Base-by-base conservation (phyloP, 1,140 invertebrate genomes). In the Ceratina australensis region DNA sequence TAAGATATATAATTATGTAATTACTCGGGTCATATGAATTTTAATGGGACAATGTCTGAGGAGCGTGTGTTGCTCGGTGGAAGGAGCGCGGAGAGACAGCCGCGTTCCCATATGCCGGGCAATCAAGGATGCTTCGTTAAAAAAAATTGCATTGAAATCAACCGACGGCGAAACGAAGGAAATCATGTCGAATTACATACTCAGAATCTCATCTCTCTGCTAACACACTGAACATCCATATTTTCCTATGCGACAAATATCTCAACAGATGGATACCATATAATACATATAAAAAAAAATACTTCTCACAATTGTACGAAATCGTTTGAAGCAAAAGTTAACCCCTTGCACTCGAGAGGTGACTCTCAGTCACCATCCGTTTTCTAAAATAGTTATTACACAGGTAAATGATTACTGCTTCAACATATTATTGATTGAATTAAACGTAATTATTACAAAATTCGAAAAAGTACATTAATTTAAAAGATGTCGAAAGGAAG, bases 1-100 rank as follows among this genome's bases (percentile, higher is more conserved):
- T 69, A 69, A 69, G 67, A 69, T 69, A 57, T 52, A 26, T 69
- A 69, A 69, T 69, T 69, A 69, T 69, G 67, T 69, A 69, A 69
- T 69, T 69, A 69, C 28, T 69, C 52, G 50, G 22, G 52, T 28
- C 67, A 20, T 69, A 69, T 69, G 67, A 69, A 69, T 69, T 69
- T 69, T 69, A 69, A 69, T 69, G 52, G 52, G 15, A 10, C 67
- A 33, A 69, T 56, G 67, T 57, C 67, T 66, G 47, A 50, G 20
- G 22, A 20, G 67, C 54, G 52, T 28, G 67, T 57, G 52, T 69
- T 69, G 26, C 33, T 69, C 67, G 56, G 56, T 56, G 67, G 52
- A 56, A 18, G 67, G 0, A 57, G 67, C 28, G 50, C 33, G 33
- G 33, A 42, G 33, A 42, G 33, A 42, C 33, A 42, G 33, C 33